Base-by-base conservation (phyloP, 1,140 invertebrate genomes). In the Hetaerina americana region DNA sequence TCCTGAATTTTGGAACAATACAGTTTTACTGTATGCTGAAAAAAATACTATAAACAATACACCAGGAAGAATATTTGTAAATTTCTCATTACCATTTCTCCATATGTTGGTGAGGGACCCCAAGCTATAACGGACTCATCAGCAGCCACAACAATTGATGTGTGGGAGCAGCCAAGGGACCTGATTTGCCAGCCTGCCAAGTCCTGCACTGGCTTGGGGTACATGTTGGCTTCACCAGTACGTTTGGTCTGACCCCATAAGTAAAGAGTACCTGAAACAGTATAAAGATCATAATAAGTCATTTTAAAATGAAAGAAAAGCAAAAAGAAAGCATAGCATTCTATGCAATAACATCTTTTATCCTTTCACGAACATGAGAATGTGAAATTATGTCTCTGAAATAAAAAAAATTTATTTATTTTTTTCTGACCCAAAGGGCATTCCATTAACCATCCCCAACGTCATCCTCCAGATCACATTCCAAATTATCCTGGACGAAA, bases 201-300 rank as follows among this genome's bases (percentile, higher is more conserved):
- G 83, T 97, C 95, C 76, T 93, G 92, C 1, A 97, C 90, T 5
- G 94, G 92, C 80, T 97, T 97, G 0, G 95, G 95, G 79, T 97
- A 97, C 95, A 97, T 97, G 75, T 94, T 95, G 0, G 94, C 95
- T 79, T 97, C 94, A 0, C 95, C 95, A 0, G 92, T 92, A 27
- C 92, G 88, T 79, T 96, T 96, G 0, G 91, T 93, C 79, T 95
- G 92, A 0, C 95, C 95, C 83, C 95, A 96, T 77, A 97, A 85
- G 78, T 90, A 92, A 3, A 94, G 81, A 15, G 82, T 82, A 69
- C 86, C 85, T 86, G 76, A 5, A 79, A 71, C 73, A 70, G n/a
- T 40, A 6, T 40, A 67, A 40, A 40, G 25, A 70, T 12, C 12
- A 57, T 12, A 57, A 57, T 12, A 57, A 57, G 12, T 22, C 22